Conservation (phyloP, 2,113 vertebrate species). For the Pluvianellus socialis region DNA sequence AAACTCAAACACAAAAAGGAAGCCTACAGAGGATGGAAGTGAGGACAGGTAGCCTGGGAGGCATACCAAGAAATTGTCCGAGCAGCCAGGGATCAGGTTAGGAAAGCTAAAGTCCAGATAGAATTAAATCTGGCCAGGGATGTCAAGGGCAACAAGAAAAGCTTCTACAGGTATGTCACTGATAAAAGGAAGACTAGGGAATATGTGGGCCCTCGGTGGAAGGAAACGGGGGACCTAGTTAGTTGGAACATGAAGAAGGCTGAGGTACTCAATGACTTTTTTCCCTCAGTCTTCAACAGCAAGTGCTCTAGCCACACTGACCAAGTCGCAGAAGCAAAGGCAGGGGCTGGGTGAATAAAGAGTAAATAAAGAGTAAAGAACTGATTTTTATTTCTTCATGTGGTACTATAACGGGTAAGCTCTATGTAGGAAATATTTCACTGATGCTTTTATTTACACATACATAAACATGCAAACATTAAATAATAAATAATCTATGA, state of each 20-base stretch:
- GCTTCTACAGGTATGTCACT: not conserved
- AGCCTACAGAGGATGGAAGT: not conserved
- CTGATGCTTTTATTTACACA: too few species aligned
- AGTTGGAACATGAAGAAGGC: not conserved
- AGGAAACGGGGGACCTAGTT: not conserved
- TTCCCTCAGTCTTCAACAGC: not conserved
- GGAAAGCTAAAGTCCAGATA: not conserved
- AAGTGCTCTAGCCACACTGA: not conserved
- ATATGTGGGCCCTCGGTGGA: not conserved
- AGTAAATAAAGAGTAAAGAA: too few species aligned
- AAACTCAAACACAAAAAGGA: not conserved
- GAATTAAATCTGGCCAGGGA: not conserved
- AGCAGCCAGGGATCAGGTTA: not conserved
- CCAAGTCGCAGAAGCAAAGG: too few species aligned
- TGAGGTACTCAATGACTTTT: not conserved
- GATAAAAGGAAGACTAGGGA: not conserved
- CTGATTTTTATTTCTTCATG: too few species aligned
- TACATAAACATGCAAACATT: too few species aligned
- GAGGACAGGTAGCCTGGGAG: not conserved
- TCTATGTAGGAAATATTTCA: too few species aligned
- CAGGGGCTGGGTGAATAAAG: too few species aligned
- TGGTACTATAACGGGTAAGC: too few species aligned
- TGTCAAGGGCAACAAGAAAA: not conserved
- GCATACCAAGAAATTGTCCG: not conserved
- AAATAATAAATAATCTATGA: too few species aligned